phyloP scores from a whole-genome alignment of 2,888 invertebrate species.

The Agelastica alni region DNA sequence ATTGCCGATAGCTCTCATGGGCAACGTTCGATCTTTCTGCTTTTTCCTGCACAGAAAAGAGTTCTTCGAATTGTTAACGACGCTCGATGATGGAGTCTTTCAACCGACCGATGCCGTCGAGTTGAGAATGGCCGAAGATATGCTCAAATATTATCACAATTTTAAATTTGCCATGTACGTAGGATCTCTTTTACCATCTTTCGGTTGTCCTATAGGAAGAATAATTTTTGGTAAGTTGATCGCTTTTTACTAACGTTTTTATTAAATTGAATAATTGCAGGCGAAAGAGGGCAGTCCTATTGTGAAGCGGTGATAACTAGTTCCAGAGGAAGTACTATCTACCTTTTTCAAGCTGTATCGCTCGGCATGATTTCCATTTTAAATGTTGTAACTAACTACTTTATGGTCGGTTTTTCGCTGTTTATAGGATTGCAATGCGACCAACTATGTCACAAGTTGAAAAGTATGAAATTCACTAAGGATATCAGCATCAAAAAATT shows the following conservation, averaged over 20 bases:
- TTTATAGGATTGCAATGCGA: conserved; percentile 10
- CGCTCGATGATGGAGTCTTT: conserved; percentile 9
- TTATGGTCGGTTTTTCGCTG: conserved; percentile 15
- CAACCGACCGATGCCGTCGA: neutral
- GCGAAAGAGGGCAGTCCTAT: conserved; percentile 10
- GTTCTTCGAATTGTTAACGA: conserved; percentile 9
- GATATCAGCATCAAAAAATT: neutral
- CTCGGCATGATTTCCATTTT: conserved; percentile 14
- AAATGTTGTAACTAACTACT: conserved; percentile 15
- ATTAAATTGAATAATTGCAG: neutral
- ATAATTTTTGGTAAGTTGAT: conserved; percentile 4
- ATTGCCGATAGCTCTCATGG: conserved; percentile 14
- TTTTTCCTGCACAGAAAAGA: conserved; percentile 14
- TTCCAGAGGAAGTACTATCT: conserved; percentile 2
- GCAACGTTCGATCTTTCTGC: conserved; percentile 10
- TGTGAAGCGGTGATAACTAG: conserved; percentile 15
- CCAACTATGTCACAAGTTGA: conserved; percentile 1
- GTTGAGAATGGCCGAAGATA: neutral
- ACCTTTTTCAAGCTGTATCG: conserved; percentile 9
- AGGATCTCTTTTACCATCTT: conserved; percentile 8
- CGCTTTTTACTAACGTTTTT: too few relatives aligned
- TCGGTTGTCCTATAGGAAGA: conserved; percentile 13
- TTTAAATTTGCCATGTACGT: conserved; percentile 6
- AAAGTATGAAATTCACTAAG: neutral
- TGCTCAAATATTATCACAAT: conserved; percentile 6